A percentile compares a stretch with the other conserved stretches of the same genome.
Conservation (phyloP, 2,888 invertebrate genomes). For the Chalcis sispes region DNA sequence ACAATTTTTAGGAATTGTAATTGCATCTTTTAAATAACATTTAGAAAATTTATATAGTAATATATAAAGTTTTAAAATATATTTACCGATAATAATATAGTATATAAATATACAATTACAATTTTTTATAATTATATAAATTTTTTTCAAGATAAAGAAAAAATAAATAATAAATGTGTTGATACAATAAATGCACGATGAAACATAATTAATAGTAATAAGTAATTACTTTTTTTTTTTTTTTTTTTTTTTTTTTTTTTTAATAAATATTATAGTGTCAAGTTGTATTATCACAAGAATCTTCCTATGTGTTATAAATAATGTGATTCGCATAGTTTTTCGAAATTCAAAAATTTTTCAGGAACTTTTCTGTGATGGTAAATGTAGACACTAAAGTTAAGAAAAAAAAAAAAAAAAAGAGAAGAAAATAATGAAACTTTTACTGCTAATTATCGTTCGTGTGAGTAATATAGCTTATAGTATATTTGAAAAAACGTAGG, state of each 20-base stretch:
- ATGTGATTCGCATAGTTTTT: neutral
- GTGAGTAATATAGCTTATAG: no score
- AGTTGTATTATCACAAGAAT: conserved; percentile 28
- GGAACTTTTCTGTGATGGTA: conserved; percentile 32
- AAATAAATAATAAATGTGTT: conserved; percentile 17
- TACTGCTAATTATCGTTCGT: conserved; percentile 32
- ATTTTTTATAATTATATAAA: neutral
- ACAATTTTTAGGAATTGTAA: no score
- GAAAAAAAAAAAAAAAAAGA: no score
- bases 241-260: no score
- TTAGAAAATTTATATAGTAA: no score
- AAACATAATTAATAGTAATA: conserved; percentile 19
- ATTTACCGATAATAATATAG: no score
- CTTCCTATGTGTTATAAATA: neutral
- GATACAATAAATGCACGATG: conserved; percentile 19
- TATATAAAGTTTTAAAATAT: no score
- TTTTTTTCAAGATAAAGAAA: neutral
- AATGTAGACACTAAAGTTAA: conserved; percentile 1
- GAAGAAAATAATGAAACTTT: conserved; percentile 8
- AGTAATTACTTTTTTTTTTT: conserved; percentile 21
- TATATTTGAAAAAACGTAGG: no score
- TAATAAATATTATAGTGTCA: conserved; percentile 22
- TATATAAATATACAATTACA: neutral
- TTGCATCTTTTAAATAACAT: no score
- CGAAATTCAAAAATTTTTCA: conserved; percentile 5